These are phyloP conservation scores for Cremastinae sp. DNA, from an alignment of 2,888 invertebrate species.

Conservation along the genomic window DNA sequence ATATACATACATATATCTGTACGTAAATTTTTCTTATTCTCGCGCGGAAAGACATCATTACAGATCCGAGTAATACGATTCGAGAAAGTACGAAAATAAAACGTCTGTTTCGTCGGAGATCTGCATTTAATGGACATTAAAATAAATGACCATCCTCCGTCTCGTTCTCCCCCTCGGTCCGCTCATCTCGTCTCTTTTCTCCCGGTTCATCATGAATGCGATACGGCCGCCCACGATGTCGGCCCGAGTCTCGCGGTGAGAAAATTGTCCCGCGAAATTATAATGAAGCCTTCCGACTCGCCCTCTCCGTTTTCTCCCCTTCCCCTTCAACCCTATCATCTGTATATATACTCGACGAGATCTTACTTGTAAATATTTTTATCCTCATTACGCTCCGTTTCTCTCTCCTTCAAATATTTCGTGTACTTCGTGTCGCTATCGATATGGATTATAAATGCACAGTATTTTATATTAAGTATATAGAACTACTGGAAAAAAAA, in stretches of 20 bases:
- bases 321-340: slow-evolving; percentile 6
- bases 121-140: slow-evolving; percentile 80
- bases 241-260: slow-evolving; percentile 65
- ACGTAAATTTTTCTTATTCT: neutral
- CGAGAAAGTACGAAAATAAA: slow-evolving; percentile 74
- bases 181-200: slow-evolving; percentile 2
- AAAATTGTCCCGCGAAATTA: slow-evolving; percentile 72
- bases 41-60: slow-evolving; percentile 74
- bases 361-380: slow-evolving; percentile 78
- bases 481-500: too few species aligned
- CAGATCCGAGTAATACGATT: slow-evolving; percentile 75
- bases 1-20: neutral
- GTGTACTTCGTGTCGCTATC: neutral
- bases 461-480: too few species aligned
- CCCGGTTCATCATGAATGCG: slow-evolving; percentile 77
- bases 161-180: neutral
- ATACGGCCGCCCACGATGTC: slow-evolving; percentile 63
- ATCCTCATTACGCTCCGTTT: slow-evolving; percentile 76
- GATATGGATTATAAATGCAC: too few species aligned
- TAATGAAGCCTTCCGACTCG: slow-evolving; percentile 75
- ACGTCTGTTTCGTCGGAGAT: slow-evolving; percentile 77
- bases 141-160: slow-evolving; percentile 77
- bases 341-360: slow-evolving; percentile 70
- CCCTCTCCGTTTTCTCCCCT: neutral
- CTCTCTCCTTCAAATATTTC: slow-evolving; percentile 68